Percentiles rank a stretch among this genome's conserved stretches.
Evolutionary conservation across 2,888 invertebrate species (phyloP).

Genomic region (Platycheirus rosarum): DNA sequence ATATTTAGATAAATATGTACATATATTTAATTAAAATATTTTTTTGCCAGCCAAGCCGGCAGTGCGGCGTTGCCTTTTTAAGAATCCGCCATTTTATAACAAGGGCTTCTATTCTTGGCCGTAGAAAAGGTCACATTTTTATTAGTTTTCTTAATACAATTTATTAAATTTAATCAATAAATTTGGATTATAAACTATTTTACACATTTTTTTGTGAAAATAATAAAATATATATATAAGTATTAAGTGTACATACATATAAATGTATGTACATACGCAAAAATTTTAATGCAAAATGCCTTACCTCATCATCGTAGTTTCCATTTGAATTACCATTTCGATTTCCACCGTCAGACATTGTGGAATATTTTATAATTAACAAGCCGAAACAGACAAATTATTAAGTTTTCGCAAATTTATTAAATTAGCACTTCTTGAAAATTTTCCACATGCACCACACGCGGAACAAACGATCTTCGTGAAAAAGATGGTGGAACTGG

Average conservation of each 20-base stretch:
- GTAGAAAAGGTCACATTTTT: no score
- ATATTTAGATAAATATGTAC: no score
- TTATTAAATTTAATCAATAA: no score
- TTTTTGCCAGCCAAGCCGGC: no score
- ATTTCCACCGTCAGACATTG: constrained; percentile 64
- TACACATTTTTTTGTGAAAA: not conserved
- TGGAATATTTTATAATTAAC: constrained; percentile 10
- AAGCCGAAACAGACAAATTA: constrained; percentile 1
- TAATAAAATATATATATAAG: not conserved
- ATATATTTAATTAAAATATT: no score
- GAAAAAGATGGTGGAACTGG: no score
- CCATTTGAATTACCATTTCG: constrained; percentile 68
- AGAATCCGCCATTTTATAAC: no score
- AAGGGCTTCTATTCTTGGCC: no score
- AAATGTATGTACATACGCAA: not conserved
- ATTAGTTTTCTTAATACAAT: no score
- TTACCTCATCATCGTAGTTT: constrained; percentile 69
- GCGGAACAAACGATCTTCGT: constrained; percentile 29
- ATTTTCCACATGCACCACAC: constrained; percentile 30
- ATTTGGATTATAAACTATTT: no score
- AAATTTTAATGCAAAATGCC: not conserved
- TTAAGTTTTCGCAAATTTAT: constrained; percentile 15
- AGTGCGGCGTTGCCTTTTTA: no score
- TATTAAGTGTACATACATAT: not conserved
- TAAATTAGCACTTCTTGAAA: no score